Conservation (phyloP, 2,797 vertebrate species). For the Neosilurus mollespiculum region DNA sequence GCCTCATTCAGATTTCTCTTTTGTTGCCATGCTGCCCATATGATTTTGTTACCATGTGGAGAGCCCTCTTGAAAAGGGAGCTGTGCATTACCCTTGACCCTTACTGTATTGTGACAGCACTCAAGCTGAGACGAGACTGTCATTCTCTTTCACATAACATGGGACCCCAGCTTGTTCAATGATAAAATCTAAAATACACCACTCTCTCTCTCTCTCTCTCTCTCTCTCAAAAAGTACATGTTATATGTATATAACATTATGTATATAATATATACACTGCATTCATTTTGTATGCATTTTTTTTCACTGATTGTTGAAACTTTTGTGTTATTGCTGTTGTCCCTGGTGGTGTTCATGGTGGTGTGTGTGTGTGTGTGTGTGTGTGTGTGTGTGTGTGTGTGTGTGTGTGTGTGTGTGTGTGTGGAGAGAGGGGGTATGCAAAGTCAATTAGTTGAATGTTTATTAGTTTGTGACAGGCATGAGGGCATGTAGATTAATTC, state of each 20-base stretch:
- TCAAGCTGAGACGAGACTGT: slow-evolving; percentile 7
- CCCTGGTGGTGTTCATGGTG: too few species aligned
- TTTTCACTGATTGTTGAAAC: slow-evolving; percentile 24
- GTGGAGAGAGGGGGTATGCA: slow-evolving; percentile 49
- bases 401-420: neutral
- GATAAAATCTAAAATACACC: neutral
- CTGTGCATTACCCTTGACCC: slow-evolving; percentile 45
- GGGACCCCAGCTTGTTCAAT: neutral
- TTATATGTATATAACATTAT: neutral
- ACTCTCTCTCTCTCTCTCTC: neutral
- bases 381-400: neutral
- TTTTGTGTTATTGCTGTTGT: neutral
- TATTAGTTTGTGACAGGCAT: slow-evolving; percentile 83
- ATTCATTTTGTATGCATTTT: neutral
- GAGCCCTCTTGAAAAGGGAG: slow-evolving; percentile 13
- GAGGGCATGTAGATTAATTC: slow-evolving; percentile 80
- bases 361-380: neutral
- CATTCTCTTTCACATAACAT: slow-evolving; percentile 29
- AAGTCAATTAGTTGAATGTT: slow-evolving; percentile 81
- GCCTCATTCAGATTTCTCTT: slow-evolving; percentile 3
- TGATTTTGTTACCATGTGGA: slow-evolving; percentile 43
- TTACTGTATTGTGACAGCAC: slow-evolving; percentile 19
- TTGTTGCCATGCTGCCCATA: slow-evolving; percentile 29
- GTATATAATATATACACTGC: neutral
- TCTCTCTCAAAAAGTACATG: neutral